Base-by-base conservation (phyloP, 2,113 vertebrate species). In the Eulemur macaco region DNA sequence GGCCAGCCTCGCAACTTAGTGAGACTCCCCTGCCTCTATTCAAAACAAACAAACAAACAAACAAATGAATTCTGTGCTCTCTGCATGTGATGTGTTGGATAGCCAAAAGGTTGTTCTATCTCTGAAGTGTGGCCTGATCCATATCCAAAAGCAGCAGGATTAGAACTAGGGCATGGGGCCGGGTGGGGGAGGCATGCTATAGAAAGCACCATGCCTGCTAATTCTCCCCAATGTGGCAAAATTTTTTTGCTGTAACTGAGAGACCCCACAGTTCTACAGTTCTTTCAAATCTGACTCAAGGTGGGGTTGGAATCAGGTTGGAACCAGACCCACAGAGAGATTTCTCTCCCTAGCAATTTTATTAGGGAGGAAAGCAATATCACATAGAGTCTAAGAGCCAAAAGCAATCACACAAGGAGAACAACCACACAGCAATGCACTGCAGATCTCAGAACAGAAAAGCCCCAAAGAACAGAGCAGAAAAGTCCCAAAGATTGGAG, bases 261-360 rank as follows among this genome's bases (percentile, higher is more conserved):
- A 91, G n/a, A 77, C 6, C 31, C 17, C 11, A 54, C 5, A 66
- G 47, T 52, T 90, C n/a, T 39, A 34, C 58, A 69, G 29, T 27
- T 84, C 13, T 87, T 81, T 95, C 58, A 58, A 81, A 52, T 95
- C 87, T 82, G 39, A 82, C 71, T 84, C 63, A 68, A 76, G 10
- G 34, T 37, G 50, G n/a, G 29, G 31, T 69, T 60, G 39, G 47
- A 93, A 93, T 94, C 45, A 88, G 69, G 50, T 45, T 83, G 73
- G 76, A 95, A 76, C 29, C 29, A 93, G 80, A 60, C 52, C 37
- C 63, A 47, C 34, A 90, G 83, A 76, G 52, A 84, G 52, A 60
- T 76, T 47, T 66, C 7, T 39, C 8, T 37, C 47, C 58, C 31
- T 83, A 2, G 64, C 50, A 11, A 0, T 34, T 3, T 68, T 23